Evolutionary conservation across 2,797 vertebrate genomes (phyloP).

Genomic region (Manis crassicaudata): DNA sequence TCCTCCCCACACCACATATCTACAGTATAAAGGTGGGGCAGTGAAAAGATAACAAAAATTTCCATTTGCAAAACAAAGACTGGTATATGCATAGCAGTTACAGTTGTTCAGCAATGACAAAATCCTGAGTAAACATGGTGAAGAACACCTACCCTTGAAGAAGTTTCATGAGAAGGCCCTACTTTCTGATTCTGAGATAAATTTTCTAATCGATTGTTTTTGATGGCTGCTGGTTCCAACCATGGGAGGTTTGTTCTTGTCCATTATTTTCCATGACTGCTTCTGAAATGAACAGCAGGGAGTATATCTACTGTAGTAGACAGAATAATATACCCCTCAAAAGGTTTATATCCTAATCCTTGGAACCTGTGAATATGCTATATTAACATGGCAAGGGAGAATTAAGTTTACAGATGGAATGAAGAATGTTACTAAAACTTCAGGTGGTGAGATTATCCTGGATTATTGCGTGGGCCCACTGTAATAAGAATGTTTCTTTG

Average conservation of each 20-base stretch:
- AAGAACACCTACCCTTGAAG: neutral
- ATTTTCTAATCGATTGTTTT: neutral
- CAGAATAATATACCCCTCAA: neutral
- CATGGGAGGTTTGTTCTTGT: neutral
- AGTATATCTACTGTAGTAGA: neutral
- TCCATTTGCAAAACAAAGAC: neutral
- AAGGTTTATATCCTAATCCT: neutral
- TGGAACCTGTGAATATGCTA: neutral
- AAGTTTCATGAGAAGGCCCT: neutral
- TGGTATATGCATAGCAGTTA: neutral
- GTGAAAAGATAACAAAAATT: neutral
- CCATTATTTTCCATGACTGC: neutral
- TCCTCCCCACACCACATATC: neutral
- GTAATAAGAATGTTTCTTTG: neutral
- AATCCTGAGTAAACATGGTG: neutral
- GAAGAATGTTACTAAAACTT: neutral
- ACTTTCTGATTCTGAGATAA: neutral
- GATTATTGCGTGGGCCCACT: neutral
- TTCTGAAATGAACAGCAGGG: neutral
- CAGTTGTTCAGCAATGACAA: neutral
- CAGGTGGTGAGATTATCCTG: neutral
- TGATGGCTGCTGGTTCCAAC: neutral
- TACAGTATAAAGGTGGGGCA: neutral
- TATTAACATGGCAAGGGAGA: neutral
- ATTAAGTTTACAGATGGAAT: neutral